These are phyloP conservation scores for Suricata suricatta DNA, from an alignment of 2,113 vertebrate species.

Conservation along the genomic window DNA sequence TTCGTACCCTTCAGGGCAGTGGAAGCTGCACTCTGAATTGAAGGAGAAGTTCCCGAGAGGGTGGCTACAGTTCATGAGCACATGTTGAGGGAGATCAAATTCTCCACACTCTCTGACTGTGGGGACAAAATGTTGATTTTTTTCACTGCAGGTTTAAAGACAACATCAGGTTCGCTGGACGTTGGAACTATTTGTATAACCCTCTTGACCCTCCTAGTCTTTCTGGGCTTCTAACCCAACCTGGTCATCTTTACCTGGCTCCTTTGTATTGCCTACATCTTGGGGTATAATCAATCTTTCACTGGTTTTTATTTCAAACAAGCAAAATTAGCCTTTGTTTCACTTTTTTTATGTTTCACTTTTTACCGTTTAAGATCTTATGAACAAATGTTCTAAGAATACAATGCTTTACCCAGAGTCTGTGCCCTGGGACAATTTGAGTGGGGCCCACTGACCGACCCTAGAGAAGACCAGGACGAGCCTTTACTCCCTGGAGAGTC, in stretches of 20 bases:
- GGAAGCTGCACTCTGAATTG: slow-evolving; percentile 86
- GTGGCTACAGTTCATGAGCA: slow-evolving; percentile 82
- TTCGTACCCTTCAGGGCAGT: slow-evolving; percentile 82
- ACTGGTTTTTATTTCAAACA: not conserved
- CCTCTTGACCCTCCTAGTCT: not conserved
- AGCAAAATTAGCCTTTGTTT: not conserved
- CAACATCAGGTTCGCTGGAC: not conserved
- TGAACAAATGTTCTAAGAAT: not conserved
- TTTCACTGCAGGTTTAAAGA: not conserved
- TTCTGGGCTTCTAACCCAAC: not conserved
- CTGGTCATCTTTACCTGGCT: not conserved
- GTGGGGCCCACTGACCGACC: not conserved
- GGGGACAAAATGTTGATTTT: accelerated
- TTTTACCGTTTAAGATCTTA: not conserved
- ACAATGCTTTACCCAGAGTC: not conserved
- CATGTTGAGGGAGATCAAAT: slow-evolving; percentile 35
- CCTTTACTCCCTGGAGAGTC: not conserved
- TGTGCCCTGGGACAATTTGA: not conserved
- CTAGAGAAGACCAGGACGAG: not conserved
- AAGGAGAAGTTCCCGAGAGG: slow-evolving; percentile 80
- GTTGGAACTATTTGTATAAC: too few relatives aligned
- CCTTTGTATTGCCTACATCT: not conserved
- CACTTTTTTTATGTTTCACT: not conserved
- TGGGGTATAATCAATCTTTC: not conserved
- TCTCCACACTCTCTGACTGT: slow-evolving; percentile 77